Evolutionary conservation across 2,888 invertebrate genomes (phyloP), one percentile per base, ranked within the genome.

Genomic region (Apantesis nais): DNA sequence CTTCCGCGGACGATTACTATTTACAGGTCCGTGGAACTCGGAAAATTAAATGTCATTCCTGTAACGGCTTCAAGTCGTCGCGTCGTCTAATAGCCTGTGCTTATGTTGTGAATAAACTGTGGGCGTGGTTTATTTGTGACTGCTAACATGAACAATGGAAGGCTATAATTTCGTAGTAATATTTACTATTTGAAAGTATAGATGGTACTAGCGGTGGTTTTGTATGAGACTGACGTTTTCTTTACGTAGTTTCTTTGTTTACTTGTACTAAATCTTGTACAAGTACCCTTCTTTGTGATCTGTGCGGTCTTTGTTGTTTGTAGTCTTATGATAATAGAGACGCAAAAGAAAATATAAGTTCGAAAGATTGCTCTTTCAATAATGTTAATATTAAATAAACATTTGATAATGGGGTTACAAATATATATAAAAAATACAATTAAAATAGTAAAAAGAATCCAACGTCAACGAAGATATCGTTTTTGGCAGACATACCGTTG

Each of bases 41-140:
- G 85, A 83, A 85, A 88, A 89, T 88, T 88, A 86, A 88, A 88
- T 79, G 85, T 83, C 79, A 77, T 80, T 81, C 71, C 58, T 78
- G 81, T 81, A 78, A 70, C 72, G 66, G 65, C 80, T 69, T 70
- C 55, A 75, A 74, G 75, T 76, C 77, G 77, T 68, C 67, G 76
- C 62, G 52, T 73, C 71, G 72, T 12, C 62, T 79, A 83, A 83
- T 82, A 70, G 74, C 66, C 73, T 41, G n/a, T 78, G 74, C 75
- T 84, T 85, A 83, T 66, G 70, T 78, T 62, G 70, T 80, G 65
- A 74, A 79, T 84, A 79, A 82, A 77, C 71, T 72, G 71, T 69
- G 55, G 63, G 70, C 63, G 34, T 58, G 19, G 62, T 61, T 29
- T 58, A 31, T 48, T 62, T 65, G 62, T 37, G 37, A 34, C 41